Evolutionary conservation across 2,888 invertebrate genomes (phyloP), one percentile per base, ranked within the genome.

Genomic region (Oxyteleia sp.): DNA sequence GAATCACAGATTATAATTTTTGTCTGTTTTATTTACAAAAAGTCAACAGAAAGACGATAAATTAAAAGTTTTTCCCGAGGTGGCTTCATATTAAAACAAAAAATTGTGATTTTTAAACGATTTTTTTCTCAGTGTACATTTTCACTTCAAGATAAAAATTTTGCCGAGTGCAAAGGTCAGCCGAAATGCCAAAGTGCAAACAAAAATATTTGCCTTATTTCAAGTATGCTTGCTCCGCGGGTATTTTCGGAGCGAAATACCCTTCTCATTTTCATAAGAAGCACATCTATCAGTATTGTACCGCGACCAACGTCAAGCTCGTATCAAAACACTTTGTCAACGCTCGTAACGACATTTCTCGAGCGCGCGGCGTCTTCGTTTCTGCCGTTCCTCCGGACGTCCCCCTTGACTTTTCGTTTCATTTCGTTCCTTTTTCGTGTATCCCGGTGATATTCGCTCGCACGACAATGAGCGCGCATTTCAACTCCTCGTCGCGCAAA

Each of bases 401-500:
- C 45, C 72, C 72, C 66, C 66, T 59, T 61, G 72, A 72, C 79
- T 81, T n/a, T n/a, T n/a, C n/a, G n/a, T n/a, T n/a, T 64, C 15
- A 4, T 20, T 10, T 5, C 26, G 13, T 55, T 47, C 43, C 15
- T 57, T 64, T 55, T 68, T 51, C 29, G 45, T 29, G 38, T 63
- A 35, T 71, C 10, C 49, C n/a, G n/a, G 78, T 57, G 63, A 69
- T 53, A 35, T 26, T 26, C 47, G 47, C 32, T 74, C 63, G 35
- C 69, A 41, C 53, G 66, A 82, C 82, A 76, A 82, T 82, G 61
- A 64, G 51, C 66, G 69, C 43, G 69, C 41, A 29, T 69, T 69
- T 69, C 69, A 63, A 38, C 72, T 45, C 15, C 47, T 76, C 61
- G 78, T 78, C 72, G 72, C 82, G 82, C 82, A 68, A 78, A 82